Base-by-base conservation (phyloP, 1,140 invertebrate species). In the Bradysia coprophila region DNA sequence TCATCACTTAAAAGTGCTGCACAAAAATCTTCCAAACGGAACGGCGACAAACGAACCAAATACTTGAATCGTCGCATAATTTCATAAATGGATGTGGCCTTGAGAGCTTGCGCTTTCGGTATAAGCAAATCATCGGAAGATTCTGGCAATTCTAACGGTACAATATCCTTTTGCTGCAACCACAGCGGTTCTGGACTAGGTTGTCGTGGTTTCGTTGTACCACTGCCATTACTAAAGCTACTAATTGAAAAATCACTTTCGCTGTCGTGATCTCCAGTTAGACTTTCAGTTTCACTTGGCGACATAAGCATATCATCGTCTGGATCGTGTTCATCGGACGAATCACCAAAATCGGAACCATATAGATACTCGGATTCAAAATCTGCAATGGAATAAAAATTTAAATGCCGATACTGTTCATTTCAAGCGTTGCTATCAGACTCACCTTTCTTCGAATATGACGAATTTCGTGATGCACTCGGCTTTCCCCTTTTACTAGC, bases 21-120 rank as follows among this genome's bases (percentile, higher is more conserved):
- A 69, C 90, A 92, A 57, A 97, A 87, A 62, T 97, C 92, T 69
- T 97, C 94, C 60, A 96, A 81, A 46, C 88, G 74, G 64, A 95
- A 96, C 37, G 89, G 90, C 13, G 91, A 92, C 4, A 98, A 64
- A 42, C 92, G 71, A 6, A 96, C 77, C 46, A 92, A 71, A 50
- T 81, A 82, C 48, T 85, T 72, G 61, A 95, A 97, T 56, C 91
- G 83, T 48, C 91, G 69, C 22, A 97, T 62, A 15, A 95, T 84
- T 73, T 98, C 94, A 66, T 96, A 97, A 43, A 97, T 76, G 46
- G 81, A 78, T 18, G 90, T 63, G 18, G 78, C 76, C 54, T 77
- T 69, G 69, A 96, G 75, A 11, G 91, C 69, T 51, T 81, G 62
- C 49, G 82, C 75, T 51, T 75, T 77, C 32, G 80, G 74, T 43